Percentiles rank a stretch among this genome's conserved stretches.
phyloP scores from a whole-genome alignment of 1,140 invertebrate genomes.

The Trichonephila clavipes region DNA sequence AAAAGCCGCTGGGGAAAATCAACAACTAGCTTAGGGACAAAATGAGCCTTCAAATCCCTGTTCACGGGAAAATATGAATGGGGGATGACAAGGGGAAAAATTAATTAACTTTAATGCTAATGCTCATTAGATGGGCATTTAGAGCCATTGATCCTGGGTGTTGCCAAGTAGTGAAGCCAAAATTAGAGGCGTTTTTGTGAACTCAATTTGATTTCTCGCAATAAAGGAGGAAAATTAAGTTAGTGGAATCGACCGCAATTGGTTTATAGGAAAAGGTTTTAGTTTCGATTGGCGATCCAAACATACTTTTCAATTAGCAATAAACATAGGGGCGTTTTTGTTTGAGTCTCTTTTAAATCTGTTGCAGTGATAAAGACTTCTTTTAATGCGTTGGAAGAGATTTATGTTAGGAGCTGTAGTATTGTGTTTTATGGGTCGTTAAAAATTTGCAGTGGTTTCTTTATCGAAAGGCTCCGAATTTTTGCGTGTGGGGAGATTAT shows the following conservation, averaged over 20 bases:
- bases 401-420: constrained; percentile 40
- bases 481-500: not conserved
- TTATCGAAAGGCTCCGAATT: not conserved
- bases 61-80: constrained; percentile 15
- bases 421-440: constrained; percentile 43
- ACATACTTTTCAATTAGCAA: constrained; percentile 64
- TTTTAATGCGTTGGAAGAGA: constrained; percentile 52
- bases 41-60: not conserved
- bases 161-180: constrained; percentile 40
- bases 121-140: constrained; percentile 74
- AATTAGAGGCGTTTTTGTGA: constrained; percentile 62
- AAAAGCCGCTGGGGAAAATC: constrained; percentile 7
- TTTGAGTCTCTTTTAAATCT: constrained; percentile 16
- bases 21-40: constrained; percentile 43
- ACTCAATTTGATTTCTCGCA: constrained; percentile 43
- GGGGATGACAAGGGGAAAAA: constrained; percentile 1
- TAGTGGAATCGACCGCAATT: constrained; percentile 67
- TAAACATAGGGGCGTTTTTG: constrained; percentile 14
- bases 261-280: constrained; percentile 74
- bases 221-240: constrained; percentile 66
- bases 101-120: constrained; percentile 73
- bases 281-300: constrained; percentile 42
- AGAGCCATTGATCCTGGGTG: constrained; percentile 70
- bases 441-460: constrained; percentile 19
- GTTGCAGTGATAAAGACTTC: constrained; percentile 54